Conservation (phyloP, 2,888 invertebrate species). For the Ophioninae sp. region DNA sequence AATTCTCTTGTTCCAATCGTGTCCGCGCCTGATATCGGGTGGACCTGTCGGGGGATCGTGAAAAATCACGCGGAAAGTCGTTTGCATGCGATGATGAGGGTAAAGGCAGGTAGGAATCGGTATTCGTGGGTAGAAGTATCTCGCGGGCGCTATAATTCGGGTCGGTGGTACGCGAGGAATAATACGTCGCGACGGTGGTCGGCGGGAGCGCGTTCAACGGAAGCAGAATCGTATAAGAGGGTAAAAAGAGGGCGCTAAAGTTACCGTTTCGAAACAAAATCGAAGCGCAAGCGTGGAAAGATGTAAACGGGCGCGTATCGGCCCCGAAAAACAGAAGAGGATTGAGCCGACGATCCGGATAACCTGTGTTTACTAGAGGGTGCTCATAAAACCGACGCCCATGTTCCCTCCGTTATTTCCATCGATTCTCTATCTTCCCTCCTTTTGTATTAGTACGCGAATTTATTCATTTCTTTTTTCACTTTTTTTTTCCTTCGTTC, state of each 20-base stretch:
- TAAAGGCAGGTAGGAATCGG: constrained; percentile 14
- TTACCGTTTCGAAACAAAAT: constrained; percentile 45
- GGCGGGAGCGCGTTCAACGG: constrained; percentile 36
- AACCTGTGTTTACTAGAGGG: constrained; percentile 77
- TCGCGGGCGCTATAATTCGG: constrained; percentile 56
- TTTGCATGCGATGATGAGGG: constrained; percentile 57
- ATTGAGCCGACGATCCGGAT: constrained; percentile 70
- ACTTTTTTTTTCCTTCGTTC: too few species aligned
- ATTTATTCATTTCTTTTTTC: too few species aligned
- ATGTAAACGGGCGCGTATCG: too few species aligned
- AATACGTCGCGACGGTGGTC: constrained; percentile 13
- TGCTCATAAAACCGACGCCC: constrained; percentile 57
- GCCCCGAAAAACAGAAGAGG: constrained; percentile 49
- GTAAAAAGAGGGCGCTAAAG: constrained; percentile 64
- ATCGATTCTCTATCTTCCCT: constrained; percentile 28
- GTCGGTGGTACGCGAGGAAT: constrained; percentile 29
- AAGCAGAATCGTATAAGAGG: constrained; percentile 59
- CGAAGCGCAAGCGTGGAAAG: constrained; percentile 46
- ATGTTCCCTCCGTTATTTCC: constrained; percentile 32
- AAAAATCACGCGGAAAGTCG: constrained; percentile 47
- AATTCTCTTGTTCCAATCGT: constrained; percentile 24
- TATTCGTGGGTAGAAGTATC: constrained; percentile 9
- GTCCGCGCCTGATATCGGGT: constrained; percentile 3
- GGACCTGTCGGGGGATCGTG: constrained; percentile 34
- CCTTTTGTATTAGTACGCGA: constrained; percentile 45